These are phyloP conservation scores for Polypterus bichir DNA, from an alignment of 2,113 vertebrate species.

Conservation along the genomic window DNA sequence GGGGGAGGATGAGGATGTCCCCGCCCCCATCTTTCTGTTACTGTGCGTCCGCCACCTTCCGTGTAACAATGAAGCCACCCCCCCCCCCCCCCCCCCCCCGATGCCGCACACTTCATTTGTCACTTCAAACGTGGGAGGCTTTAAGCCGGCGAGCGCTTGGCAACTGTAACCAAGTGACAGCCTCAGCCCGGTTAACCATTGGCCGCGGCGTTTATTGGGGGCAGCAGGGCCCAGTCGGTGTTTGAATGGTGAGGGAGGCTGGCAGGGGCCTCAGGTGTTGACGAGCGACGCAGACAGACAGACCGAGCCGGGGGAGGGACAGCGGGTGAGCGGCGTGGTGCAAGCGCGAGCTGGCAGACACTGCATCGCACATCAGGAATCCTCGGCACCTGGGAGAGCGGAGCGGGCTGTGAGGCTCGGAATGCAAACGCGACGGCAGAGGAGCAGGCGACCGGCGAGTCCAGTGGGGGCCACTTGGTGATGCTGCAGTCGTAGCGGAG, in stretches of 20 bases:
- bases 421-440: slow-evolving; percentile 35
- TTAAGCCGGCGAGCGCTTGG: slow-evolving; percentile 56
- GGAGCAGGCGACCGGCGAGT: not conserved
- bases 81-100: not conserved
- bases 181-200: slow-evolving; percentile 56
- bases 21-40: no score
- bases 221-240: slow-evolving; percentile 53
- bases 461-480: no score
- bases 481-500: no score
- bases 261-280: slow-evolving; percentile 67
- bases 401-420: slow-evolving; percentile 25
- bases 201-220: slow-evolving; percentile 46
- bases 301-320: slow-evolving; percentile 38
- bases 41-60: no score
- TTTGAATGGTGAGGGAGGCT: slow-evolving; percentile 45
- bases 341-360: no score
- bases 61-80: not conserved
- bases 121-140: slow-evolving; percentile 49
- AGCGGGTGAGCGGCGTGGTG: slow-evolving; percentile 18
- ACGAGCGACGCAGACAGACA: slow-evolving; percentile 37
- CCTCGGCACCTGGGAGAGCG: not conserved
- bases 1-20: no score
- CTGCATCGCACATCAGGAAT: no score
- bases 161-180: slow-evolving; percentile 74
- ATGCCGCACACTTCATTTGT: slow-evolving; percentile 44